Evolutionary conservation across 2,113 vertebrate genomes (phyloP).

Genomic region (Myotis davidii): DNA sequence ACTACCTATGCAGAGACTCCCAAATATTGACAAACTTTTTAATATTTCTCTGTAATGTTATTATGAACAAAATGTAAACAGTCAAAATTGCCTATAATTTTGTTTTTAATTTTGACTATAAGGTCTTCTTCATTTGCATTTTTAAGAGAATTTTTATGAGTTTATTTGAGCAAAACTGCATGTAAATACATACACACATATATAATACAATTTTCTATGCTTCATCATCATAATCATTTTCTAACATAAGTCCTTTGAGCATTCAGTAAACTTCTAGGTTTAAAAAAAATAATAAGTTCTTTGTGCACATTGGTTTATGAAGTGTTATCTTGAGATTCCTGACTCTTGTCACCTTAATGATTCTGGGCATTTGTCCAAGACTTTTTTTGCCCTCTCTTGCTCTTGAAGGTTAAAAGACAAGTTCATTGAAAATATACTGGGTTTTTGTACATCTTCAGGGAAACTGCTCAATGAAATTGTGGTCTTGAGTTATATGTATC

Average conservation of each 20-base stretch:
- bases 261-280: neutral
- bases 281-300: neutral
- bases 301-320: neutral
- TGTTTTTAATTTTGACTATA: neutral
- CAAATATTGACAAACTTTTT: neutral
- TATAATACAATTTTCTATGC: neutral
- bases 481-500: neutral
- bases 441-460: neutral
- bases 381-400: neutral
- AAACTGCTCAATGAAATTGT: neutral
- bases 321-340: neutral
- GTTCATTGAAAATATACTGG: neutral
- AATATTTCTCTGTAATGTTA: neutral
- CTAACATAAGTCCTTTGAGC: neutral
- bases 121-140: neutral
- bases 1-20: neutral
- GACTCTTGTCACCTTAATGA: neutral
- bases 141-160: too few relatives aligned
- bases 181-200: neutral
- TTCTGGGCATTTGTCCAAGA: neutral
- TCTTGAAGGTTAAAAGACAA: constrained; percentile 6
- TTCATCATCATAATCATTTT: neutral
- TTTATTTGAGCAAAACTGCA: neutral
- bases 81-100: neutral
- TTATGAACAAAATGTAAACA: neutral